Base-by-base conservation (phyloP, 92 coral and sea anemone species). In the Epizoanthus illoricatus region DNA sequence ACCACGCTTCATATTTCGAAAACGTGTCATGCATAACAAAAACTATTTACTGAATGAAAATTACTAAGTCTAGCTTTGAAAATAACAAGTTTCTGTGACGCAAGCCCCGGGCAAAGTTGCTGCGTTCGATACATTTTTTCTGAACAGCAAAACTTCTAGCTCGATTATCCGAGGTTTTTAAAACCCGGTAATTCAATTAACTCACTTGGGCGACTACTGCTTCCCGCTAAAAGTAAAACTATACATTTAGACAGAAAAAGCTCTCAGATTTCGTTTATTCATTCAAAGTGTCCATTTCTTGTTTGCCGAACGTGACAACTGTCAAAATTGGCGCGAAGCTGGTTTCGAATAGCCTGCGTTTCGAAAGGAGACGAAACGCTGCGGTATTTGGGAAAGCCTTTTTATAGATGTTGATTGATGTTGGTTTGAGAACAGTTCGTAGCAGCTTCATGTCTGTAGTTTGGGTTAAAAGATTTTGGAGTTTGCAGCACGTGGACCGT, bases 261-360 rank as follows among this genome's bases (percentile, higher is more conserved):
- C 11, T 62, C 54, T 78, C 21, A 39, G 52, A 39, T 63, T 78
- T 78, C 82, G 42, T 20, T 78, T 78, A 17, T 21, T 8, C 67
- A 21, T 52, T 62, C 54, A 19, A 75, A 59, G 81, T 59, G 81
- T 78, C 71, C 20, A 41, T 28, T 75, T 57, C 65, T n/a, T 78
- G 47, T 78, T 78, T 61, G 55, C 7, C 20, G 60, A 78, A 78
- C 81, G 81, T 76, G 81, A 61, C 82, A 64, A 63, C 71, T 78
- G 71, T 78, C 82, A 78, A 20, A 15, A 23, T 21, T 63, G 59
- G 47, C 71, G 76, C 76, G 39, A 71, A 71, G 36, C 60, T 71
- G 76, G 47, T 52, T 52, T 52, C 56, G 15, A 9, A 9, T 52
- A 52, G 12, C 56, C 1, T 9, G 12, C 56, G 56, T 52, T 52